phyloP scores from a whole-genome alignment of 2,113 vertebrate genomes.

The Piaya cayana region DNA sequence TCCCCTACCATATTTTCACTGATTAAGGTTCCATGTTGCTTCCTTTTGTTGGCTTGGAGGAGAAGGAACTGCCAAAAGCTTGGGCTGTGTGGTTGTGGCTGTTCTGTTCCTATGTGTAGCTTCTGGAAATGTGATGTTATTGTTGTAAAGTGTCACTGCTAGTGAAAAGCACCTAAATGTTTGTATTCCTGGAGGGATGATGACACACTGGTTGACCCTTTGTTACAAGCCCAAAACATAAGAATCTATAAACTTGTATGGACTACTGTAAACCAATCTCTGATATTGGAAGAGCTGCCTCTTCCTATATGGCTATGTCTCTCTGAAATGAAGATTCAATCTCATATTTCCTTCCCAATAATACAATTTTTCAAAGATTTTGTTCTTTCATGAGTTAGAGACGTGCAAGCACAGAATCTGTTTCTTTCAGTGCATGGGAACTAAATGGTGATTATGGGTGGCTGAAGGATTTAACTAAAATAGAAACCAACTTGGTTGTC shows the following conservation, averaged over 20 bases:
- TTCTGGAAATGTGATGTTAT: not conserved
- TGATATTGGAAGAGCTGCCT: not conserved
- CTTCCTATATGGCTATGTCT: not conserved
- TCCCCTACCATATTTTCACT: not conserved
- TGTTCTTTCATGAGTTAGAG: not conserved
- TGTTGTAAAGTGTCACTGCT: not conserved
- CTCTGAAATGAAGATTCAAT: not conserved
- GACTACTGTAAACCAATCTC: not conserved
- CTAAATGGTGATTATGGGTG: not conserved
- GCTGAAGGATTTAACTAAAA: not conserved
- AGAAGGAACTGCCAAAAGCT: not conserved
- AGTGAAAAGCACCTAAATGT: not conserved
- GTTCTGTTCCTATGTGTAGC: not conserved
- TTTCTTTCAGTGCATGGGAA: not conserved
- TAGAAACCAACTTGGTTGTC: not conserved
- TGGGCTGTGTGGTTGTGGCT: not conserved
- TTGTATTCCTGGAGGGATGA: not conserved
- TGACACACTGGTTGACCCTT: accelerated
- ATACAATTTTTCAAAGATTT: not conserved
- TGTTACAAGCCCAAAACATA: not conserved
- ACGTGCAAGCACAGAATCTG: not conserved
- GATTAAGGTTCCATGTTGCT: not conserved
- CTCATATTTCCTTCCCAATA: not conserved
- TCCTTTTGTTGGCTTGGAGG: not conserved
- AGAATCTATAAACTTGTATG: not conserved